Evolutionary conservation across 1,140 invertebrate species (phyloP).

Genomic region (Rhynchophorus ferrugineus): DNA sequence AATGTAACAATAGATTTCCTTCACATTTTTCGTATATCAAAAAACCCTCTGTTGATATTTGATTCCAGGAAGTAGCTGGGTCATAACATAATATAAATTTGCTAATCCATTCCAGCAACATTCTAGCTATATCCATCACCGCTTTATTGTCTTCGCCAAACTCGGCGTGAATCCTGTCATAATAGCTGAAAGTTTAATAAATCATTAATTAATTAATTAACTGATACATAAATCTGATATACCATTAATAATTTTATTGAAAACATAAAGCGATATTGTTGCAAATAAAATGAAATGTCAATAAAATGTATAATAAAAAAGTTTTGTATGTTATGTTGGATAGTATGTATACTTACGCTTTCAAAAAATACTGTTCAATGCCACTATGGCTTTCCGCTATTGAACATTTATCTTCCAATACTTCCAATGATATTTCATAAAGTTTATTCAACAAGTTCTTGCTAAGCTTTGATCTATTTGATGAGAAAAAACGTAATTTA

Average conservation of each 20-base stretch:
- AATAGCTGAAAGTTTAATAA: constrained; percentile 11
- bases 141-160: constrained; percentile 5
- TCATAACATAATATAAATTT: constrained; percentile 49
- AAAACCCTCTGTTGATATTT: constrained; percentile 49
- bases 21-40: constrained; percentile 16
- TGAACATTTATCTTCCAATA: constrained; percentile 21
- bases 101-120: constrained; percentile 47
- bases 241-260: too few relatives aligned
- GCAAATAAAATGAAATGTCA: too few relatives aligned
- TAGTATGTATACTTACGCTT: constrained; percentile 21
- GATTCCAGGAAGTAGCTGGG: constrained; percentile 51
- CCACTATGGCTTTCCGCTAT: constrained; percentile 3
- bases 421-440: constrained; percentile 18
- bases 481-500: constrained; percentile 5
- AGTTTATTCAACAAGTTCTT: constrained; percentile 41
- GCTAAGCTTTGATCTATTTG: constrained; percentile 6
- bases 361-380: constrained; percentile 19
- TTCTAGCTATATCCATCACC: constrained; percentile 31
- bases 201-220: constrained; percentile 14
- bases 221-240: too few relatives aligned
- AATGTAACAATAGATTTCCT: constrained; percentile 24
- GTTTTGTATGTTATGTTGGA: too few relatives aligned
- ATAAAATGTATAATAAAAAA: too few relatives aligned
- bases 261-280: too few relatives aligned
- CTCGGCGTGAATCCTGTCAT: background rate